These are phyloP conservation scores for Tetranychus truncatus DNA, from an alignment of 2,888 invertebrate genomes.

Conservation along the genomic window DNA sequence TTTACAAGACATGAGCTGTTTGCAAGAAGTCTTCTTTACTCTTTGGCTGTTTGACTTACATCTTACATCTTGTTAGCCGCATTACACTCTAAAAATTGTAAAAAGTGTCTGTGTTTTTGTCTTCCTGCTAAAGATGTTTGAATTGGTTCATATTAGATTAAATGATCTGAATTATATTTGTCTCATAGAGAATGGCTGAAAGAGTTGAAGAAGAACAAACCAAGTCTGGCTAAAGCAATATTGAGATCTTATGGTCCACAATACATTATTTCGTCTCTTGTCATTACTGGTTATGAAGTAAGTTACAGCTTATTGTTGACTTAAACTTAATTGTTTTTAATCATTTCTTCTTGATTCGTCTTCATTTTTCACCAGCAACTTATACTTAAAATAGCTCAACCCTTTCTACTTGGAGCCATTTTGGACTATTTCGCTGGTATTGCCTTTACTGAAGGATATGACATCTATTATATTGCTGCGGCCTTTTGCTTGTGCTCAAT, in stretches of 20 bases:
- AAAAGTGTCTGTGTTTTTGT: neutral
- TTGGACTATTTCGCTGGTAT: conserved; percentile 11
- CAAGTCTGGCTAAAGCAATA: conserved; percentile 22
- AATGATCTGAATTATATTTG: too few species aligned
- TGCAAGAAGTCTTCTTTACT: too few species aligned
- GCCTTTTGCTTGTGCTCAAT: neutral
- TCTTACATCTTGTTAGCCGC: too few species aligned
- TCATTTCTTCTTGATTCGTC: neutral
- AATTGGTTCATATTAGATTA: too few species aligned
- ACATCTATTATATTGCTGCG: neutral
- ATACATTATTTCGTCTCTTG: neutral
- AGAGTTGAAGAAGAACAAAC: conserved; percentile 23
- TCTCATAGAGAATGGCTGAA: conserved; percentile 12
- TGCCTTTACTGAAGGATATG: neutral
- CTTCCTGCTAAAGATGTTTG: neutral
- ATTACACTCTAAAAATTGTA: neutral
- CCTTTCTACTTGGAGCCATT: conserved; percentile 6
- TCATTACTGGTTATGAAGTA: conserved; percentile 15
- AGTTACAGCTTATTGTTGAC: neutral
- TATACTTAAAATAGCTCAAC: conserved; percentile 4
- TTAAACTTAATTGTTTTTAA: too few species aligned
- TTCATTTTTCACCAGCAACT: conserved; percentile 11
- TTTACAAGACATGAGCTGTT: too few species aligned
- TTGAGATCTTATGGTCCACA: conserved; percentile 19
- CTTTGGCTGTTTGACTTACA: too few species aligned